Percentiles rank a stretch among this genome's conserved stretches.
Conservation (phyloP, 2,113 vertebrate species). For the Aix galericulata region DNA sequence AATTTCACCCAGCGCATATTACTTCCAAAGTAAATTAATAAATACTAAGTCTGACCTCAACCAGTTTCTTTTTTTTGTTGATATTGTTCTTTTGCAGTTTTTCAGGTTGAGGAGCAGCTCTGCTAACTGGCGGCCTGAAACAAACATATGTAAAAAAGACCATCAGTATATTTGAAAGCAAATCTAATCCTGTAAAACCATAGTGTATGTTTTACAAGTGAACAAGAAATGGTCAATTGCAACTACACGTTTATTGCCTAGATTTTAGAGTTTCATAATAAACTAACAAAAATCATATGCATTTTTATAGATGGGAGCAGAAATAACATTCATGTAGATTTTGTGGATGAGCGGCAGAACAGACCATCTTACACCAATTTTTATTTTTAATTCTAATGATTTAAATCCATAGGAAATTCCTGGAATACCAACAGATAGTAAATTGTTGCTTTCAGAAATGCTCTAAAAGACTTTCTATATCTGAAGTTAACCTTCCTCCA, state of each 20-base stretch:
- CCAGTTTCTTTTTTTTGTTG: conserved; percentile 92
- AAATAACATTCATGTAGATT: background rate
- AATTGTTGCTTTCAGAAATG: background rate
- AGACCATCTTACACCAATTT: background rate
- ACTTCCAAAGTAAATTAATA: background rate
- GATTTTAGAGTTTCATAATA: background rate
- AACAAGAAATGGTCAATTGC: background rate
- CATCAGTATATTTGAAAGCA: background rate
- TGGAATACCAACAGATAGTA: background rate
- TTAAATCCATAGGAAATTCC: background rate
- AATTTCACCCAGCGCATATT: background rate
- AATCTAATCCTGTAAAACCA: background rate
- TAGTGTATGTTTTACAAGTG: background rate
- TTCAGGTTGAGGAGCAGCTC: conserved; percentile 92
- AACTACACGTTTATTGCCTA: background rate
- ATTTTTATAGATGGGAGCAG: background rate
- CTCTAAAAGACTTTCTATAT: background rate
- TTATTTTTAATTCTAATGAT: background rate
- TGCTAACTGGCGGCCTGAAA: conserved; percentile 91
- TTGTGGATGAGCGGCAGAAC: background rate
- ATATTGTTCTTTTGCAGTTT: conserved; percentile 93
- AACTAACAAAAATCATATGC: background rate
- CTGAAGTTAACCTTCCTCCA: background rate
- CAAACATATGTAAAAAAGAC: background rate
- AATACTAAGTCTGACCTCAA: conserved; percentile 83